These are phyloP conservation scores for Archilochus colubris DNA, from an alignment of 2,113 vertebrate species.

Conservation along the genomic window DNA sequence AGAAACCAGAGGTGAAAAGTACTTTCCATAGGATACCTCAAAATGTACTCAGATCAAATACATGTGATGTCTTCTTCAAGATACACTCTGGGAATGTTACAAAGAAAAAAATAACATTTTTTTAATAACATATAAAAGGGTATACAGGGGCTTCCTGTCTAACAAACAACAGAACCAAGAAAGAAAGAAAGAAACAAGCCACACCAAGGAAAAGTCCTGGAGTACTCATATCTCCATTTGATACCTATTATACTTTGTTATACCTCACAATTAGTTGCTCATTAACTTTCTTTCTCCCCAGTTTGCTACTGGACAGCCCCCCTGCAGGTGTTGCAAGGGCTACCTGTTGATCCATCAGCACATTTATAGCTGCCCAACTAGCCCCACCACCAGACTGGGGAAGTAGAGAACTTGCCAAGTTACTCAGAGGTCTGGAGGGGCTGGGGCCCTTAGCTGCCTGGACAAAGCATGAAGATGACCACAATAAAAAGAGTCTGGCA, in stretches of 20 bases:
- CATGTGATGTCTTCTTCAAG: neutral
- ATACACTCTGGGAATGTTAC: neutral
- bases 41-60: neutral
- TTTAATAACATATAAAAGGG: neutral
- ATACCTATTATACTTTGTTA: neutral
- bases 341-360: neutral
- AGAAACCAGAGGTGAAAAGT: neutral
- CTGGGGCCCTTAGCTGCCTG: neutral
- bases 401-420: neutral
- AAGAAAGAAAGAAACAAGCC: neutral
- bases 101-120: rapidly evolving
- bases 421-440: neutral
- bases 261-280: neutral
- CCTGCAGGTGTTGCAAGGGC: neutral
- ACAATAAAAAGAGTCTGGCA: neutral
- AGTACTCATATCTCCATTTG: neutral
- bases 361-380: neutral
- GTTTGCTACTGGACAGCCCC: neutral
- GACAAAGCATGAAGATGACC: neutral
- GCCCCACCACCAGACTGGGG: too few species aligned
- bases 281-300: neutral
- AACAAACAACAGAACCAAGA: neutral
- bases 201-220: neutral
- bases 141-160: neutral
- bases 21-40: neutral